A percentile compares a stretch with the other conserved stretches of the same genome.
These are phyloP conservation scores for Novumbra hubbsi DNA, from an alignment of 2,797 vertebrate genomes.

Conservation along the genomic window DNA sequence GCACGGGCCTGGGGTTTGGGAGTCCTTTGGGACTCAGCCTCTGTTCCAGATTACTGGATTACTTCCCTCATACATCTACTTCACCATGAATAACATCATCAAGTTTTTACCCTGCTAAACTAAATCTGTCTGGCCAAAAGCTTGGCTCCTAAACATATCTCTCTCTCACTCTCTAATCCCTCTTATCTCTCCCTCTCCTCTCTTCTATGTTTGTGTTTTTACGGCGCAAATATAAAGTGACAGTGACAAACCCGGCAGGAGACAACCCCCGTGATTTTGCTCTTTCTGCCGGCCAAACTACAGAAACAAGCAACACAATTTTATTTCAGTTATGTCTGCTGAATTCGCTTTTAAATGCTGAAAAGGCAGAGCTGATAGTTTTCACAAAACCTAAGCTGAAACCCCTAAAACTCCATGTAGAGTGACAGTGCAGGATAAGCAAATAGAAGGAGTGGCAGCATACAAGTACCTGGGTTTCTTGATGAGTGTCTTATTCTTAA, in stretches of 20 bases:
- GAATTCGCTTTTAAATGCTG: no score
- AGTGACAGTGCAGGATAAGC: no score
- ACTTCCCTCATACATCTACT: slow-evolving; percentile 17
- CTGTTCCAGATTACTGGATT: slow-evolving; percentile 25
- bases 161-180: not conserved
- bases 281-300: slow-evolving; percentile 13
- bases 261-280: not conserved
- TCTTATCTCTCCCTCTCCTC: slow-evolving; percentile 6
- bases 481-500: no score
- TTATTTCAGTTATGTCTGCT: slow-evolving; percentile 12
- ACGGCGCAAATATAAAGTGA: slow-evolving; percentile 13
- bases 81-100: slow-evolving; percentile 6
- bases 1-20: slow-evolving; percentile 9
- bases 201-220: slow-evolving; percentile 14
- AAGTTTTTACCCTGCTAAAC: slow-evolving; percentile 9
- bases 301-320: slow-evolving; percentile 33
- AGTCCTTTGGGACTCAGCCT: slow-evolving; percentile 40
- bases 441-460: no score
- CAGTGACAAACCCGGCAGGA: slow-evolving; percentile 4
- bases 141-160: not conserved
- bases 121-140: slow-evolving; percentile 7
- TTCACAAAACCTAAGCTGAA: no score
- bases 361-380: no score
- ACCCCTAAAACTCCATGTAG: no score
- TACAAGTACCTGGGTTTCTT: no score